Base-by-base conservation (phyloP, 2,113 vertebrate species). In the Gambusia affinis region DNA sequence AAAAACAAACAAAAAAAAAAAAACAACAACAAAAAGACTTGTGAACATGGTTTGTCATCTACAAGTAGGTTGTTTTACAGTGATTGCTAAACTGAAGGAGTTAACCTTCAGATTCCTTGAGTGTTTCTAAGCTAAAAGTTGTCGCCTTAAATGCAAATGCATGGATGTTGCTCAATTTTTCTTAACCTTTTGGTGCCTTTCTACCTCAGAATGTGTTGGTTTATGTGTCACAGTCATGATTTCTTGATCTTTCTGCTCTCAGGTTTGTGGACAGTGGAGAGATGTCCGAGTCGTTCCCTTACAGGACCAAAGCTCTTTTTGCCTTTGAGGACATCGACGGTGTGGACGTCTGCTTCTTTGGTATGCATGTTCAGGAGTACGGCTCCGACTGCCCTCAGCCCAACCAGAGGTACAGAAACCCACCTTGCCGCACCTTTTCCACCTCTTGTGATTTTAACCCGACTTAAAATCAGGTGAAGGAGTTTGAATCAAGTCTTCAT, bases 201-300 rank as follows among this genome's bases (percentile, higher is more conserved):
- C 17, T 47, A 47, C 44, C 17, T 19, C 17, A 47, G 44, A 19
- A 47, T 19, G 24, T n/a, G 51, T 57, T 17, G 7, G 24, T 24
- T n/a, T n/a, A 64, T 31, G 29, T 2, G 2, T 70, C 1, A 12
- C 29, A 27, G 14, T 37, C 19, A 15, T 1, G 60, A 8, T 35
- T 60, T 8, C 33, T 2, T 28, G 0, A 1, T 71, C 14, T 28
- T 65, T 82, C 63, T 69, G 2, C 57, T 37, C 79, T 2, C 87
- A 99, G 98, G 89, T 99, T 99, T 94, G 98, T 99, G 83, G 98
- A 99, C 91, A 99, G 92, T 0, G 98, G 98, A 70, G 98, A 99
- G 87, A 99, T 99, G 98, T 96, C 97, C 0, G 98, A 99, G 88
- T 99, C 97, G 31, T 99, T 99, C 84, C 98, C 98, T 0, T 99